Conservation (phyloP, 2,797 vertebrate genomes). For the Propithecus perrieri region DNA sequence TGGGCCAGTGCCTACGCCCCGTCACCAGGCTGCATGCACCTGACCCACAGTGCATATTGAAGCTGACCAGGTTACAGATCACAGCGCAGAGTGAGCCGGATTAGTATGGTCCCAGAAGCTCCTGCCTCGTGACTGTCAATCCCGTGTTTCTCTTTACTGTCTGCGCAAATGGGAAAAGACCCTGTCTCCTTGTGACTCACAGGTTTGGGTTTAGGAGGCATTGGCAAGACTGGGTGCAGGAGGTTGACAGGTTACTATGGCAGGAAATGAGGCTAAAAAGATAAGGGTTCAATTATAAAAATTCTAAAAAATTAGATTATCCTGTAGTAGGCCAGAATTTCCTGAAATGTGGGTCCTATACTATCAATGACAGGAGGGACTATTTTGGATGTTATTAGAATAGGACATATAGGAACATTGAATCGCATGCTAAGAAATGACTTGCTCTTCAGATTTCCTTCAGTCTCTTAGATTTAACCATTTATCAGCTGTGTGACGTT, state of each 20-base stretch:
- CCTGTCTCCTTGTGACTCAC: background rate
- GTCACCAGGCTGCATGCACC: accelerated
- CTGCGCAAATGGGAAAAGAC: background rate
- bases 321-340: background rate
- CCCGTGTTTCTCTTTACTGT: background rate
- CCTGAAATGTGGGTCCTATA: background rate
- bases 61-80: too few species aligned
- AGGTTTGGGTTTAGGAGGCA: background rate
- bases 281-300: background rate
- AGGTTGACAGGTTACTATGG: background rate
- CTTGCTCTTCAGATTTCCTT: background rate
- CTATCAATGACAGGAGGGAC: background rate
- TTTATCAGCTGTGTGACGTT: background rate
- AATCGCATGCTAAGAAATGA: background rate
- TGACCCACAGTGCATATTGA: background rate
- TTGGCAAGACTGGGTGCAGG: background rate
- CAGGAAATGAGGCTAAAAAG: background rate
- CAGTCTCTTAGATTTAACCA: background rate
- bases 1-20: background rate
- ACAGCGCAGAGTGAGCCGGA: accelerated
- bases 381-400: background rate
- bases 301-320: background rate
- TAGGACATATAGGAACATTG: background rate
- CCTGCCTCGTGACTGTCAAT: background rate
- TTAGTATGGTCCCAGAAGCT: background rate